Base-by-base conservation (phyloP, 2,113 vertebrate species). In the Saccopteryx leptura region DNA sequence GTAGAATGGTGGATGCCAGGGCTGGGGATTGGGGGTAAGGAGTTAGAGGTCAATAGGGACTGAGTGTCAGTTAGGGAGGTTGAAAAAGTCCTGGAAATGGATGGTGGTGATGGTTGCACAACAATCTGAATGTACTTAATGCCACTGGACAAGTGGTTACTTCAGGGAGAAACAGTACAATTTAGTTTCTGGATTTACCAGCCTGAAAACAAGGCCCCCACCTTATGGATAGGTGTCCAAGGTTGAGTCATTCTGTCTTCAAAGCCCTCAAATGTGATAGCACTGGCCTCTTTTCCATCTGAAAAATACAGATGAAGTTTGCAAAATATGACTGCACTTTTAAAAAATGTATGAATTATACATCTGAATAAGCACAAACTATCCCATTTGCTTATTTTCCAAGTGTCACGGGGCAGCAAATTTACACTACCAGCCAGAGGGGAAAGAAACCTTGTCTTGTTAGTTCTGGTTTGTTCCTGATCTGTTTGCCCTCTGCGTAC, bases 251-350 rank as follows among this genome's bases (percentile, higher is more conserved):
- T 50, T 69, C 28, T 33, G n/a, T 48, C 50, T 75, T 85, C 18
- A 65, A 60, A 24, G 84, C 50, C 66, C 33, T 84, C 52, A 52
- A 69, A 54, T 50, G 79, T 21, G 48, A 52, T 5, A 33, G 31
- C 4, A 31, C 39, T n/a, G 66, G 31, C 7, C 9, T 89, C 21
- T 54, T 86, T 66, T 76, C 18, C 58, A 93, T 26, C 71, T 50
- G 28, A 26, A 88, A 74, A 93, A 78, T 74, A 81, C 76, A 94
- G 68, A n/a, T 31, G 33, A 82, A 46, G 74, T 85, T 61, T 94
- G 33, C 33, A 46, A 90, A 93, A 39, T 83, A 79, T 61, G 63
- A 90, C 50, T 75, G 52, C 66, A 23, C 26, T 56, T 74, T 93
- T 28, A 91, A 8, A 9, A 54, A 23, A 10, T 46, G 72, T 54